Evolutionary conservation across 2,113 vertebrate genomes (phyloP), one percentile per base, ranked within the genome.

Genomic region (Nothobranchius kuhntae): DNA sequence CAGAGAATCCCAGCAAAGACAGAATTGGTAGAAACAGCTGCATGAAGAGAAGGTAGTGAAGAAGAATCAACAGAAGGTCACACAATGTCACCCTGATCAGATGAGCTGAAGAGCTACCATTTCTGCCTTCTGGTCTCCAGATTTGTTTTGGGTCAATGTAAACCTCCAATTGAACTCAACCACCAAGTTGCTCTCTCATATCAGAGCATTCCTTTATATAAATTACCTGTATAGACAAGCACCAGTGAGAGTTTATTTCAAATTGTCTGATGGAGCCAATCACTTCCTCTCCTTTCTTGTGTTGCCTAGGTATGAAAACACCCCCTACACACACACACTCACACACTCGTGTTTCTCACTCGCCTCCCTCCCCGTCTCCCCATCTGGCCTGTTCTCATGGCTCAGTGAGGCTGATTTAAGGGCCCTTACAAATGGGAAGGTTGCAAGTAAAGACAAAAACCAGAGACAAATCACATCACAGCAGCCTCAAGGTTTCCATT

Each of bases 371-470:
- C 51, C 51, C 0, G 24, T 21, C 55, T 47, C 55, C 53, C 58
- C 55, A 62, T 71, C 72, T 71, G 73, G 65, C 63, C 57, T 40
- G 59, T 66, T 70, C 70, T 80, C 78, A 46, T 81, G 80, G 60
- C 83, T 85, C 80, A 75, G 77, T 73, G 53, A 46, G 68, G 58
- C 83, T 91, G 91, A 92, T 93, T 91, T 91, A 94, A 89, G 81
- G 84, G 47, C 72, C 66, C 81, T 87, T 85, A 88, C 79, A 87
- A 90, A 88, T 87, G 76, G 86, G 85, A 85, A 89, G 88, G 87
- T 86, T 89, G 83, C 81, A 68, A 86, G 86, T 72, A 81, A 84
- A 94, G 89, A 93, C 91, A 92, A 91, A 91, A 93, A 83, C 55
- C 84, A 82, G 85, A 91, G 91, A 92, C 91, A 91, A 89, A 92